These are phyloP conservation scores for Matsumyia berberina DNA, from an alignment of 2,888 invertebrate genomes.

Conservation along the genomic window DNA sequence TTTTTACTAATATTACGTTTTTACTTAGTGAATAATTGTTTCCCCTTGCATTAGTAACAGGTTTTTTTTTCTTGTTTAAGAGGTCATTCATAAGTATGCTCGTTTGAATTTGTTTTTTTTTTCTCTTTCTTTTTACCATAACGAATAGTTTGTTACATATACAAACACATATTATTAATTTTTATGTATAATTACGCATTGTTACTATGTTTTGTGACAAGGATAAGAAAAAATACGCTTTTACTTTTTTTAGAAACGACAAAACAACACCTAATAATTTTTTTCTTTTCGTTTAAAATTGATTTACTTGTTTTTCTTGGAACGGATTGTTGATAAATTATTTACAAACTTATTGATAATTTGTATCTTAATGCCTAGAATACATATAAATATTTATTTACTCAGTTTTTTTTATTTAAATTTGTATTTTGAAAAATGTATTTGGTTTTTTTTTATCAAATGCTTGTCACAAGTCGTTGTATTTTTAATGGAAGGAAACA, in stretches of 20 bases:
- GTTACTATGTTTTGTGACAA: constrained; percentile 54
- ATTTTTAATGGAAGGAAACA: constrained; percentile 70
- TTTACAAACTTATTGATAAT: constrained; percentile 72
- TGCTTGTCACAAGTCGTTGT: constrained; percentile 72
- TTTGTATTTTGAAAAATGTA: constrained; percentile 37
- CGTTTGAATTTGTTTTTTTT: constrained; percentile 18
- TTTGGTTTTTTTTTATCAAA: constrained; percentile 38
- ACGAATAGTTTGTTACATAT: constrained; percentile 54
- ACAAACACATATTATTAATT: constrained; percentile 20
- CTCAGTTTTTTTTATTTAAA: constrained; percentile 15
- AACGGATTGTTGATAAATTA: constrained; percentile 74
- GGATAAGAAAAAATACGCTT: constrained; percentile 22
- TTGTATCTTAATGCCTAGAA: constrained; percentile 58
- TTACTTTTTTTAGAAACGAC: constrained; percentile 19
- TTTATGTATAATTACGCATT: constrained; percentile 28
- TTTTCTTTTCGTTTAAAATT: constrained; percentile 28
- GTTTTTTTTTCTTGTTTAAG: constrained; percentile 36
- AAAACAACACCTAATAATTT: constrained; percentile 62
- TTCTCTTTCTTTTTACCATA: constrained; percentile 37
- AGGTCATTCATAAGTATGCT: constrained; percentile 63
- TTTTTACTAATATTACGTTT: constrained; percentile 28
- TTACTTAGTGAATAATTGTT: constrained; percentile 57
- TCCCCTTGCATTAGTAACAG: constrained; percentile 54
- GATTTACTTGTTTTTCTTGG: constrained; percentile 47
- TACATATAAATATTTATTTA: constrained; percentile 44